Evolutionary conservation across 2,888 invertebrate genomes (phyloP).

Genomic region (Ormyrus rosae): DNA sequence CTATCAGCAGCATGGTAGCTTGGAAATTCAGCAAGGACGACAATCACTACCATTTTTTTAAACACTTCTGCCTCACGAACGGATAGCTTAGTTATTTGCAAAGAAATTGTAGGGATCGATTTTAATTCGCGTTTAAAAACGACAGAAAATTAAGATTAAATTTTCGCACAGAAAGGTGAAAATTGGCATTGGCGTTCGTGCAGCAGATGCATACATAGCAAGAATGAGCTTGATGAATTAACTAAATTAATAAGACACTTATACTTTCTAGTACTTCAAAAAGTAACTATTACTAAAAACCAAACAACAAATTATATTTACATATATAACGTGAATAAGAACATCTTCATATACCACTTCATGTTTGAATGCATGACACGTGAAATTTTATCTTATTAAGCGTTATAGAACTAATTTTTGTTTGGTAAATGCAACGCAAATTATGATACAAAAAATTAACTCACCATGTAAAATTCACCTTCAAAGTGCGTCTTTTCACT

Average conservation of each 20-base stretch:
- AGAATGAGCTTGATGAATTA: neutral
- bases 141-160: too few relatives aligned
- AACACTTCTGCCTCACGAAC: constrained; percentile 24
- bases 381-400: constrained; percentile 27
- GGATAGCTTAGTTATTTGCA: neutral
- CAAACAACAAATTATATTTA: neutral
- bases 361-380: constrained; percentile 35
- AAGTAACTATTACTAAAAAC: neutral
- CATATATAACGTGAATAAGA: constrained; percentile 7
- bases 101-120: neutral
- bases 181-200: neutral
- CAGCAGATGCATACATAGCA: neutral
- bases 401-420: neutral
- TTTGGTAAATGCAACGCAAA: constrained; percentile 9
- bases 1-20: constrained; percentile 67
- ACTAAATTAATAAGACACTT: neutral
- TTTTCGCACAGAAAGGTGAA: too few relatives aligned
- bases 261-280: neutral
- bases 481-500: constrained; percentile 26
- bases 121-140: too few relatives aligned
- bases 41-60: constrained; percentile 36
- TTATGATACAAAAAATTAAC: constrained; percentile 24
- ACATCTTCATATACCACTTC: neutral
- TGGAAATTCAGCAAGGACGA: constrained; percentile 51
- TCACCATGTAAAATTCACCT: constrained; percentile 25